These are phyloP conservation scores for Climacteris rufus DNA, from an alignment of 2,113 vertebrate genomes.

Conservation along the genomic window DNA sequence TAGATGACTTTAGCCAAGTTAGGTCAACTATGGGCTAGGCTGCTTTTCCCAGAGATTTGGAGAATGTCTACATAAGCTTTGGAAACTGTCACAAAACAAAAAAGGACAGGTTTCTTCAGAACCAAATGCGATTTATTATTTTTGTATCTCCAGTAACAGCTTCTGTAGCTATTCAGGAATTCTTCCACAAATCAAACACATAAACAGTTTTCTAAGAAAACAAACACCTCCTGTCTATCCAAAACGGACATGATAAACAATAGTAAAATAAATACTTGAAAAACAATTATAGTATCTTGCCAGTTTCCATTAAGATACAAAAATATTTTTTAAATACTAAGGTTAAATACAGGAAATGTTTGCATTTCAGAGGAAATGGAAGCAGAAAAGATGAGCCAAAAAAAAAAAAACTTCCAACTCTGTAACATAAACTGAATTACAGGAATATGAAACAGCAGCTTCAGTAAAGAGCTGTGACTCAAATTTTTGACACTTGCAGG, in stretches of 20 bases:
- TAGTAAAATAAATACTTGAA: slow-evolving; percentile 33
- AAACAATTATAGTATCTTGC: background rate
- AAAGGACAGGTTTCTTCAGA: background rate
- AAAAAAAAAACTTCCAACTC: background rate
- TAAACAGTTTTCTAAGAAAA: background rate
- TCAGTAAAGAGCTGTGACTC: background rate
- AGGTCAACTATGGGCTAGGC: background rate
- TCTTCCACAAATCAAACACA: slow-evolving; percentile 1
- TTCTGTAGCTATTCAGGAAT: background rate
- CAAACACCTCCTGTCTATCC: background rate
- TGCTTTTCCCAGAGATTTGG: background rate
- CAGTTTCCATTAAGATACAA: slow-evolving; percentile 17
- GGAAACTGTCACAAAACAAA: background rate
- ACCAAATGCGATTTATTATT: background rate
- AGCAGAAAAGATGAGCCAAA: slow-evolving; percentile 20
- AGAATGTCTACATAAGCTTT: background rate
- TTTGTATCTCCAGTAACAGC: background rate
- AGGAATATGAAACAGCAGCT: background rate
- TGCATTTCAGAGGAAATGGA: slow-evolving; percentile 43
- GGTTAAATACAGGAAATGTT: slow-evolving; percentile 46
- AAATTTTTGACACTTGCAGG: background rate
- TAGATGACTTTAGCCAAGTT: background rate
- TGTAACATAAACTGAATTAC: background rate
- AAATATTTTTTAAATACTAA: background rate
- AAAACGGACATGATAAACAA: slow-evolving; percentile 37